Base-by-base conservation (phyloP, 2,888 invertebrate species). In the Dusona sp. region DNA sequence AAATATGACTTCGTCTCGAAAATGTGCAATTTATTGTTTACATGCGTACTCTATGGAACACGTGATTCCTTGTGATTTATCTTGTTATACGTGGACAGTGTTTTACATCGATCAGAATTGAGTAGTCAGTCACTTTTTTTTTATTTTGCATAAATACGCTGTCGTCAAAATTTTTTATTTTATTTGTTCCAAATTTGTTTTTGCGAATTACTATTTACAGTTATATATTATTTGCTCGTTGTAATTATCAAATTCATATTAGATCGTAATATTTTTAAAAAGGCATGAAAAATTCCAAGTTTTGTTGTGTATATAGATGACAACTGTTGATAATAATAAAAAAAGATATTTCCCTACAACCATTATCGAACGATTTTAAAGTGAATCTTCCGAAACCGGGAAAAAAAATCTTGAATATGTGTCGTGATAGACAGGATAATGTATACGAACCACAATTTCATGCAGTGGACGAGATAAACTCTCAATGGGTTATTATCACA, bases 401-500 rank as follows among this genome's bases (percentile, higher is more conserved):
- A 1, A 64, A n/a, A 64, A 65, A 33, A 36, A 3, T 64, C 0
- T 36, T 13, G n/a, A 42, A 65, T 11, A 16, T 70, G 13, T 45
- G 11, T 29, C 29, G 11, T 13, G 45, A 70, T 42, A 25, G 45
- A 45, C 25, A 70, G 25, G 13, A 45, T 38, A 13, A 42, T 16
- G 8, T 25, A 25, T 25, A 70, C n/a, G n/a, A n/a, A 45, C 45
- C 22, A 42, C 42, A 25, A 29, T 48, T 51, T 48, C 36, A 51
- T 51, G n/a, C 51, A 67, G 22, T 13, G 25, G 29, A 11, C 64
- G 36, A 29, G 65, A 45, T 45, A 67, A 83, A 67, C 38, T 64
- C 65, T 25, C 64, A 42, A 51, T 51, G 33, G 48, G 77, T 65
- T 79, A 81, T 88, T 88, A 88, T 87, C 88, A 88, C 73, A 79